phyloP scores from a whole-genome alignment of 2,888 invertebrate species.

The Aromia moschata region DNA sequence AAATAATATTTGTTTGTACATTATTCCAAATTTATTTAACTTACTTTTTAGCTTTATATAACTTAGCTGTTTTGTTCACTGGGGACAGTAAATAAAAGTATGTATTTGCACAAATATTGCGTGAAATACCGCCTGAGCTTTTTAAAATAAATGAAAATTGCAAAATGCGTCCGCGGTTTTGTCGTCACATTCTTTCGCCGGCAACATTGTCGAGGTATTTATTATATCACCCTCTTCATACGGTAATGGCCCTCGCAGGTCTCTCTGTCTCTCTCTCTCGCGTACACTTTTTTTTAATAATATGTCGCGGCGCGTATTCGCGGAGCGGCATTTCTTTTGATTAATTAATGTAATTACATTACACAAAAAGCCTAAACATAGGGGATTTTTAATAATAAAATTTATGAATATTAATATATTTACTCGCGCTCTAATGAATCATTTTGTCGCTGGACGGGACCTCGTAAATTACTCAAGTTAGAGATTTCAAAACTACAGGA shows the following conservation, averaged over 20 bases:
- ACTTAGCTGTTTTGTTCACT: too few species aligned
- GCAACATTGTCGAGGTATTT: conserved; percentile 18
- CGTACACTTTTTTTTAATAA: conserved; percentile 2
- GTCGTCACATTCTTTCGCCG: conserved; percentile 9
- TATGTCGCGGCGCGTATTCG: conserved; percentile 1
- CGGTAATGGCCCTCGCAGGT: conserved; percentile 16
- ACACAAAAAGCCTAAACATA: conserved; percentile 4
- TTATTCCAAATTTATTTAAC: too few species aligned
- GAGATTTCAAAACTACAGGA: background rate
- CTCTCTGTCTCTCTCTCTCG: conserved; percentile 1
- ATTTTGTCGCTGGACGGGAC: background rate
- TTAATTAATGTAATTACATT: conserved; percentile 19
- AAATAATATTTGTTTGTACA: too few species aligned
- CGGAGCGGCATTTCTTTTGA: conserved; percentile 7
- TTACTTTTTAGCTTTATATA: too few species aligned
- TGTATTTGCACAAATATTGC: background rate
- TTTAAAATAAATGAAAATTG: conserved; percentile 15
- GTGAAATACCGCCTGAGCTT: conserved; percentile 8
- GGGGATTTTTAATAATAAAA: conserved; percentile 4
- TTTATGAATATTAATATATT: conserved; percentile 16
- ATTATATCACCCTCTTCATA: conserved; percentile 18
- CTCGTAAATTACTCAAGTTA: background rate
- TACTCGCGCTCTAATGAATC: background rate
- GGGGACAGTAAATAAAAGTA: too few species aligned
- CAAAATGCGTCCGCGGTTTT: conserved; percentile 9